phyloP scores from a whole-genome alignment of 23 tunicate genomes.

The Ciona savignyi region DNA sequence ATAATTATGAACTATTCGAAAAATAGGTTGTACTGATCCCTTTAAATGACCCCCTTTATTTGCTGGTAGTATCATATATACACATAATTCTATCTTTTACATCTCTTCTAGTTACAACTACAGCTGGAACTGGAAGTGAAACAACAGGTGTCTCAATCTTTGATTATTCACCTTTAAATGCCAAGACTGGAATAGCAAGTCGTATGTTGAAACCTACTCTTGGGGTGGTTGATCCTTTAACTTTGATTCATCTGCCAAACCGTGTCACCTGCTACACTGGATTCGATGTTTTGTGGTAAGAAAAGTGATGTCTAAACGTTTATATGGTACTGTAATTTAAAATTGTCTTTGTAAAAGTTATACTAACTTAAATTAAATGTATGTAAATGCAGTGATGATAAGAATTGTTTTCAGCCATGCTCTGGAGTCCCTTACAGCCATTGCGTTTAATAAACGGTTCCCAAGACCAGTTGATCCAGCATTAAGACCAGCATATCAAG shows the following conservation, averaged over 20 bases:
- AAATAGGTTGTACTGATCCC: too few relatives aligned
- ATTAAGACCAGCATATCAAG: conserved; percentile 96
- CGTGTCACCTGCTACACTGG: conserved; percentile 93
- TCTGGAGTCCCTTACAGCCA: conserved; percentile 90
- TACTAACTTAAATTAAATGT: too few relatives aligned
- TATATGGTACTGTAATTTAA: too few relatives aligned
- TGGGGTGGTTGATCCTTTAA: conserved; percentile 88
- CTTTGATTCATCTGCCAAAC: conserved; percentile 54
- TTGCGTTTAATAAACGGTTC: conserved; percentile 62
- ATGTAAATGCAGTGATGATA: too few relatives aligned
- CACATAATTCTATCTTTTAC: background rate
- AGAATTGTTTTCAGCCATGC: conserved; percentile 67
- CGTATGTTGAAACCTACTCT: conserved; percentile 71
- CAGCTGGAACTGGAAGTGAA: conserved; percentile 83
- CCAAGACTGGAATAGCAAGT: conserved; percentile 95
- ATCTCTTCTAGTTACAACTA: conserved; percentile 43
- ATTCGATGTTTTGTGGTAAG: conserved; percentile 92
- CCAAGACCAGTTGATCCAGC: conserved; percentile 88
- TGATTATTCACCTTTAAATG: conserved; percentile 75
- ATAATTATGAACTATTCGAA: too few relatives aligned
- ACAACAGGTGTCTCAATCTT: conserved; percentile 95
- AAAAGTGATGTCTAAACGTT: too few relatives aligned
- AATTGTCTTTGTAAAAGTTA: too few relatives aligned
- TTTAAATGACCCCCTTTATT: too few relatives aligned
- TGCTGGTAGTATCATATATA: too few relatives aligned